Evolutionary conservation across 2,888 invertebrate genomes (phyloP), one percentile per base, ranked within the genome.

Genomic region (Pammene aurita): DNA sequence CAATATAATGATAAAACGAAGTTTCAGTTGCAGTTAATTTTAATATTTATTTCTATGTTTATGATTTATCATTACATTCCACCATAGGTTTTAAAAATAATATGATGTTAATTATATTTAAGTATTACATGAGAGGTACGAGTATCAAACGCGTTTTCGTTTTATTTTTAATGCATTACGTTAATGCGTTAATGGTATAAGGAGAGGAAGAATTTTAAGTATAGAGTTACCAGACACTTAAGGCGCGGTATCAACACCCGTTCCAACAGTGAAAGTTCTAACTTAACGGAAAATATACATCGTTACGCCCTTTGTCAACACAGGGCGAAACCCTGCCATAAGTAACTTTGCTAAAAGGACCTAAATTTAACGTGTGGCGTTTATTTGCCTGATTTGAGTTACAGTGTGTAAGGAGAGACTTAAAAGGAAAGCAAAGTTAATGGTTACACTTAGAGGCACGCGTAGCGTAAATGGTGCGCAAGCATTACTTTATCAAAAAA

Each of bases 181-280:
- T 44, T 48, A 46, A 44, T 48, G 48, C 38, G 35, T 57, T 50
- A 41, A 44, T 41, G 55, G 16, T 55, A 14, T 34, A 60, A 42
- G 35, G 65, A 55, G 64, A 62, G 42, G 35, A 46, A 26, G 41
- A 63, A 62, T 65, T 72, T 67, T 55, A 38, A 58, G 67, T 68
- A 68, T 72, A 68, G 50, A 46, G 72, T 73, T 73, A 72, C 73
- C 41, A 56, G 48, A 64, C 70, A 73, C 70, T 72, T 71, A 72
- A 71, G 54, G 46, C 52, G 64, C 10, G 56, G 71, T 61, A 65
- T 57, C 55, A 57, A 52, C 58, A 58, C 56, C 16, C 35, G 14
- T 14, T 7, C 61, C n/a, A 16, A 48, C 10, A 16, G 13, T 35
- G 18, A 62, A 52, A 13, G 62, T 18, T 26, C n/a, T 50, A 52